Percentiles rank a stretch among this genome's conserved stretches.
Evolutionary conservation across 2,797 vertebrate genomes (phyloP).

Genomic region (Neoniphon sammara): DNA sequence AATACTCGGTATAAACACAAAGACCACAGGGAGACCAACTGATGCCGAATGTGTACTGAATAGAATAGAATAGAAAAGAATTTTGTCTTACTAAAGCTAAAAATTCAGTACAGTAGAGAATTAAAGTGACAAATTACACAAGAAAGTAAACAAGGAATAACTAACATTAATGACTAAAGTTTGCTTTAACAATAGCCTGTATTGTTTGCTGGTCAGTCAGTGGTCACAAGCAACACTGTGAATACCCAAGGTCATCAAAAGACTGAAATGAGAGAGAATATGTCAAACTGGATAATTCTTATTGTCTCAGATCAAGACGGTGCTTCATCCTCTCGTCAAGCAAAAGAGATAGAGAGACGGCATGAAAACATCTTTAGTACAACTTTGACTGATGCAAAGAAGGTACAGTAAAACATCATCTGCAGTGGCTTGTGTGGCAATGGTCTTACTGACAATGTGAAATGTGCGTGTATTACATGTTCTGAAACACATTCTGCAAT

Average conservation of each 20-base stretch:
- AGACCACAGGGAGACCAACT: neutral
- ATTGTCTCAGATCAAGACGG: too few relatives aligned
- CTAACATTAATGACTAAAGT: neutral
- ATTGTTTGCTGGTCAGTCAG: neutral
- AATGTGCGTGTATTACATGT: neutral
- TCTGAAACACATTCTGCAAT: neutral
- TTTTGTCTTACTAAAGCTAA: neutral
- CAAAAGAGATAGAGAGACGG: neutral
- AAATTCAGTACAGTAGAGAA: neutral
- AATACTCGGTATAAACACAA: neutral
- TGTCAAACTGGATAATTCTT: neutral
- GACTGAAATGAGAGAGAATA: neutral
- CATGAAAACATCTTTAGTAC: neutral
- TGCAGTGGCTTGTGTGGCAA: too few relatives aligned
- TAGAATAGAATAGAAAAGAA: neutral
- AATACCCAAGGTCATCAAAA: neutral
- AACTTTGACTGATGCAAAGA: neutral
- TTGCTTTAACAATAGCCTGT: too few relatives aligned
- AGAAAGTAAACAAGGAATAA: neutral
- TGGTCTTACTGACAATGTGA: neutral
- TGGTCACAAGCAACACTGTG: neutral
- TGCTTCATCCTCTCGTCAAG: neutral
- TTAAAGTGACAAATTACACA: neutral
- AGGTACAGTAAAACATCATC: too few relatives aligned
- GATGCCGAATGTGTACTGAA: too few relatives aligned